phyloP scores from a whole-genome alignment of 2,797 vertebrate species.

The Lacerta bilineata region DNA sequence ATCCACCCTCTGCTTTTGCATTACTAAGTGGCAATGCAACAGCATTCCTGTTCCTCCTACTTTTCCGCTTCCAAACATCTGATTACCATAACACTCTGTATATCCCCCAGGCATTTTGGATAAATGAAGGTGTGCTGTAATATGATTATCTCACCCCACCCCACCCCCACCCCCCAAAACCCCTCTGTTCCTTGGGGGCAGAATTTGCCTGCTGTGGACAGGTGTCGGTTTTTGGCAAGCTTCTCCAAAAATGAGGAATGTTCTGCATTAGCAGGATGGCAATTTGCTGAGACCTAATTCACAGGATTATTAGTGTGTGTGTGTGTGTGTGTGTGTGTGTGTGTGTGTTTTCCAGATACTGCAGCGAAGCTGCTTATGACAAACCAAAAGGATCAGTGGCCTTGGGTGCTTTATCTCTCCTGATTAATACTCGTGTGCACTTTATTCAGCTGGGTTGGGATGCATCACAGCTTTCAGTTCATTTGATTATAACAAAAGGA shows the following conservation, averaged over 20 bases:
- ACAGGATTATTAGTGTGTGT: not conserved
- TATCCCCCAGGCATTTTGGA: not conserved
- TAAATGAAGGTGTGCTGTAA: not conserved
- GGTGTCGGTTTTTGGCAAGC: constrained; percentile 13
- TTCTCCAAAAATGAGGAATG: constrained; percentile 16
- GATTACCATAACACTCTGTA: not conserved
- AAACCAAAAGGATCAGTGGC: not conserved
- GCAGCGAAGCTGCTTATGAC: not conserved
- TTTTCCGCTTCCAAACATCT: not conserved
- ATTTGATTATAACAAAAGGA: not conserved
- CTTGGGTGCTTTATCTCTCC: not conserved
- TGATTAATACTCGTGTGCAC: not conserved
- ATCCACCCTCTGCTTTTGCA: not conserved
- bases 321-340: too few species aligned
- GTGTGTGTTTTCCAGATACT: not conserved
- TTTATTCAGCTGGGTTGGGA: not conserved
- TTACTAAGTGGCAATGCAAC: not conserved
- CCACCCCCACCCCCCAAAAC: not conserved
- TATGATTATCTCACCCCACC: not conserved
- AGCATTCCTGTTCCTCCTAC: not conserved
- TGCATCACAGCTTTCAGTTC: not conserved
- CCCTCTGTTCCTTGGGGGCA: not conserved
- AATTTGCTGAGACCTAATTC: constrained; percentile 18
- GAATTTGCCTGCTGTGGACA: not conserved
- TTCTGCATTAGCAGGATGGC: not conserved